Evolutionary conservation across 1,140 invertebrate genomes (phyloP).

Genomic region (Coptotermes formosanus): DNA sequence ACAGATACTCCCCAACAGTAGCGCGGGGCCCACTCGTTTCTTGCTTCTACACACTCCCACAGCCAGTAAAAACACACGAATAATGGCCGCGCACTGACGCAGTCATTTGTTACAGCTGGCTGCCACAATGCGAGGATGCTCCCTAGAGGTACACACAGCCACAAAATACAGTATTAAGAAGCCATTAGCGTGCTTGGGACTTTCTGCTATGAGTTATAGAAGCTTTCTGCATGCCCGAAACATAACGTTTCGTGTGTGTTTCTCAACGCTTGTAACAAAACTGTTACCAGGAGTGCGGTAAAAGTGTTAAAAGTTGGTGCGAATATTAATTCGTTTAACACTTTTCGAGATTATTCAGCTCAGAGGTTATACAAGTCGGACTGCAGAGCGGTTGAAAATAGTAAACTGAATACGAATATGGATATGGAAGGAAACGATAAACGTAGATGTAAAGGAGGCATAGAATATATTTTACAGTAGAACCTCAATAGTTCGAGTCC

Average conservation of each 20-base stretch:
- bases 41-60: background rate
- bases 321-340: too few relatives aligned
- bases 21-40: background rate
- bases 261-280: too few relatives aligned
- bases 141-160: slow-evolving; percentile 6
- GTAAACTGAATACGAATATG: too few relatives aligned
- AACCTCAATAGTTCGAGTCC: too few relatives aligned
- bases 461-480: too few relatives aligned
- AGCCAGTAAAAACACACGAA: slow-evolving; percentile 15
- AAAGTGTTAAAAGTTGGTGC: too few relatives aligned
- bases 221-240: background rate
- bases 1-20: background rate
- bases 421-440: too few relatives aligned
- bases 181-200: background rate
- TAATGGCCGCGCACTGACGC: slow-evolving; percentile 8
- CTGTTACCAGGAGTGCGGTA: too few relatives aligned
- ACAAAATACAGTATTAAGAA: slow-evolving; percentile 19
- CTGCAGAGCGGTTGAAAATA: too few relatives aligned
- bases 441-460: too few relatives aligned
- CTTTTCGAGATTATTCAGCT: too few relatives aligned
- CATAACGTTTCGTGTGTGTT: background rate
- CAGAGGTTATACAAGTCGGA: too few relatives aligned
- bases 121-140: slow-evolving; percentile 17
- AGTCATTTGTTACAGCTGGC: slow-evolving; percentile 17
- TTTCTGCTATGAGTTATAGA: background rate